Base-by-base conservation (phyloP, 2,113 vertebrate genomes). In the Phalacrocorax aristotelis region DNA sequence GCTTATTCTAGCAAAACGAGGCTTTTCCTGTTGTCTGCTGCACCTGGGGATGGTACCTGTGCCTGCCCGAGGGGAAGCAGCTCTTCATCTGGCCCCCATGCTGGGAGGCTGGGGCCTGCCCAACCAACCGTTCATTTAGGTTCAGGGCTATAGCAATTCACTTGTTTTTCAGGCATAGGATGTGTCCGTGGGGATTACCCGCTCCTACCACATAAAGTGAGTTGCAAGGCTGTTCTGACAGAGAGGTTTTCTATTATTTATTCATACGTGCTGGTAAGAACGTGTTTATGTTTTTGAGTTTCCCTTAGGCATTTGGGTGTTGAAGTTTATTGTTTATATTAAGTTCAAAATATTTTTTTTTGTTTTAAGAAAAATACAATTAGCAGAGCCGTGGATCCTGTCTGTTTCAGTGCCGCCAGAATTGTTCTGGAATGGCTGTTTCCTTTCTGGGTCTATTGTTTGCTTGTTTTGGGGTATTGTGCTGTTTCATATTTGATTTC, bases 401-500 rank as follows among this genome's bases (percentile, higher is more conserved):
- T 91, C 40, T 80, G 17, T 82, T 79, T 82, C 51, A 32, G 22
- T 38, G 40, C 44, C 82, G 65, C 65, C 86, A 92, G 70, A 68
- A 82, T 79, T 91, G 52, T 85, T 95, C 49, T 90, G 74, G 49
- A 72, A 27, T 82, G 30, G 26, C 87, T 46, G 17, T 79, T 97
- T 94, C 83, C 77, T 94, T 91, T 85, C 34, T 87, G 66, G 40
- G 57, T 60, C 83, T 68, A 2, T 87, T 90, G 79, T 93, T 95
- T 92, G 79, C 90, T 95, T 95, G 57, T 36, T 87, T 90, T 48
- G 78, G 70, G 55, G 25, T 82, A 92, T 95, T 72, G 54, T 93
- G 54, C 70, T 81, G 94, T 86, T 94, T 88, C 82, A 87, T 89
- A 80, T 94, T 95, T 95, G 87, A 76, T 95, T 97, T 95, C 93